These are phyloP conservation scores for Phodopus roborovskii DNA, from an alignment of 2,113 vertebrate species.

Conservation along the genomic window DNA sequence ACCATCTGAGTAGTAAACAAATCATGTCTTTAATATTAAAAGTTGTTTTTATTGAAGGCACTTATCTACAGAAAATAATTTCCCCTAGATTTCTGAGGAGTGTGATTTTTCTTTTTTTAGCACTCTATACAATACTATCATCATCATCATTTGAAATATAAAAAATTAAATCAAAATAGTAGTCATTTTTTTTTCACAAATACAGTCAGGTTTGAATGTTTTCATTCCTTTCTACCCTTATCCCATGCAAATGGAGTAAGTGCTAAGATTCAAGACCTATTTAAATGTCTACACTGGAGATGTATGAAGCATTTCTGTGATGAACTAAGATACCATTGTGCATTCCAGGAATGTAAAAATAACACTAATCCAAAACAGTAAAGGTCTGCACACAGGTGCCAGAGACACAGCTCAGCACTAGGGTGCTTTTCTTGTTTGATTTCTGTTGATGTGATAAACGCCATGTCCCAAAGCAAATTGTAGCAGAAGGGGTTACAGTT, in stretches of 20 bases:
- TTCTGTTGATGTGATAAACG: neutral
- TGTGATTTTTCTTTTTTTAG: slow-evolving; percentile 12
- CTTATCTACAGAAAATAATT: neutral
- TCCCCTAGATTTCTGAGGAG: neutral
- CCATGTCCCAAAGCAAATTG: neutral
- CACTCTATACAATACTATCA: neutral
- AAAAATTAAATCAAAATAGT: neutral
- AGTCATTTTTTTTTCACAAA: neutral
- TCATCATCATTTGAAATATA: neutral
- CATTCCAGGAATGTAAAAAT: neutral
- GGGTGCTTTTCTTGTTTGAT: neutral
- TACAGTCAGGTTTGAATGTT: neutral
- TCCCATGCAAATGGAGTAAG: neutral
- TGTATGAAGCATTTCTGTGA: neutral
- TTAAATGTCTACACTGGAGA: neutral
- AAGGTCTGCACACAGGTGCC: neutral
- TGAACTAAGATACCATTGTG: neutral
- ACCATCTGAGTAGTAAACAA: neutral
- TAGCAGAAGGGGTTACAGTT: neutral
- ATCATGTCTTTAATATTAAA: neutral
- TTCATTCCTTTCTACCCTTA: neutral
- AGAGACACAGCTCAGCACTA: neutral
- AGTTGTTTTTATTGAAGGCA: neutral
- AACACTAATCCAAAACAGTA: neutral
- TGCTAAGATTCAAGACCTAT: neutral